phyloP scores from a whole-genome alignment of 2,888 invertebrate genomes.

The Eretmocerus hayati region DNA sequence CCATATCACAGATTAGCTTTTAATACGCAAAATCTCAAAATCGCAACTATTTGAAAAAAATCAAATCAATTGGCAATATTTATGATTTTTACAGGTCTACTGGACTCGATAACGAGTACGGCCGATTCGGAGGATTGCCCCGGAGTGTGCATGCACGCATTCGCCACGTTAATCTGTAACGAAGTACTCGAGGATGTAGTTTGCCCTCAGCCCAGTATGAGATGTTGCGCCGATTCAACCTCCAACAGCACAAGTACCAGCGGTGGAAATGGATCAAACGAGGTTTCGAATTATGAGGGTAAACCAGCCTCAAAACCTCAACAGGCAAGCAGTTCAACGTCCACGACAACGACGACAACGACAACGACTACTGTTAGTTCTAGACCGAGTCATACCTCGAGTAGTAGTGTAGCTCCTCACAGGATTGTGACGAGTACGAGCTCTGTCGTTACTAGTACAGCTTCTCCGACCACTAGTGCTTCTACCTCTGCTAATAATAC shows the following conservation, averaged over 20 bases:
- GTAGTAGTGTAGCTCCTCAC: no score
- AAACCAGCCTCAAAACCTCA: background rate
- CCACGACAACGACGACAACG: conserved; percentile 5
- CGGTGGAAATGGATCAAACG: conserved; percentile 31
- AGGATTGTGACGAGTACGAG: no score
- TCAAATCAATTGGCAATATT: no score
- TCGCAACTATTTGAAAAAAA: no score
- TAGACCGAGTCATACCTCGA: no score
- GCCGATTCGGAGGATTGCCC: conserved; percentile 82
- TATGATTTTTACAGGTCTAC: conserved; percentile 58
- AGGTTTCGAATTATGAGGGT: conserved; percentile 29
- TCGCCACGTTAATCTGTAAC: conserved; percentile 80
- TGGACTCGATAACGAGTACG: conserved; percentile 79
- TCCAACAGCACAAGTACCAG: conserved; percentile 39
- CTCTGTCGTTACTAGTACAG: no score
- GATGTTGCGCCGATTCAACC: conserved; percentile 75
- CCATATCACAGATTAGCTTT: no score
- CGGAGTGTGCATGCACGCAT: conserved; percentile 78
- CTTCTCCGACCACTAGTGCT: no score
- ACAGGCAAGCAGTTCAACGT: background rate
- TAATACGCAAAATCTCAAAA: no score
- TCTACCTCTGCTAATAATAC: no score
- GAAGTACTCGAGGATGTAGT: conserved; percentile 76
- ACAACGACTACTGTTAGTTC: conserved; percentile 1
- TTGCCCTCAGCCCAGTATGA: conserved; percentile 74